These are phyloP conservation scores for Ashinkailepas kermadecensis DNA, from an alignment of 2,888 invertebrate genomes.

Conservation along the genomic window DNA sequence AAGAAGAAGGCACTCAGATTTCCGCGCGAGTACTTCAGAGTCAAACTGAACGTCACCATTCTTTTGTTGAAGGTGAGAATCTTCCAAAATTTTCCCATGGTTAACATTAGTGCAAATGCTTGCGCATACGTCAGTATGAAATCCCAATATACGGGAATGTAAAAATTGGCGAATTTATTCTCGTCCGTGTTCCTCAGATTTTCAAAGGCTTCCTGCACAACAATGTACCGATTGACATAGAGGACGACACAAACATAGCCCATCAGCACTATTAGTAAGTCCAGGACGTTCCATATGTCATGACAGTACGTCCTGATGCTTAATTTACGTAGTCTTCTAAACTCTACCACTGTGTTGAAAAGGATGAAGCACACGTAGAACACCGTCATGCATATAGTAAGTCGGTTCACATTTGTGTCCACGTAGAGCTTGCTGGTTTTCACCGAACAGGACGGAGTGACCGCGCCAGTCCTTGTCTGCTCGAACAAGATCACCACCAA, in stretches of 20 bases:
- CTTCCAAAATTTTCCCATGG: constrained; percentile 17
- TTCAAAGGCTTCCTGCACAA: neutral
- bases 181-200: neutral
- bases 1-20: neutral
- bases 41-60: constrained; percentile 10
- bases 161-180: constrained; percentile 18
- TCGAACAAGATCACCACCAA: constrained; percentile 28
- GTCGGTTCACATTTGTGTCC: neutral
- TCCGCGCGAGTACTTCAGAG: neutral
- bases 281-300: neutral
- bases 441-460: neutral
- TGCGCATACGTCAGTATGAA: constrained; percentile 9
- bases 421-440: constrained; percentile 11
- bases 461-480: neutral
- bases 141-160: neutral
- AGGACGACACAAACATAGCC: neutral
- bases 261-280: neutral
- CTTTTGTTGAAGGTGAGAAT: constrained; percentile 19
- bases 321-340: neutral
- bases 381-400: neutral
- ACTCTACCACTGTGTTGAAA: constrained; percentile 6
- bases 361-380: constrained; percentile 14
- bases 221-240: neutral
- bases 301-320: neutral
- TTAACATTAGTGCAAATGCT: neutral